phyloP scores from a whole-genome alignment of 2,113 vertebrate species.

The Pica pica region DNA sequence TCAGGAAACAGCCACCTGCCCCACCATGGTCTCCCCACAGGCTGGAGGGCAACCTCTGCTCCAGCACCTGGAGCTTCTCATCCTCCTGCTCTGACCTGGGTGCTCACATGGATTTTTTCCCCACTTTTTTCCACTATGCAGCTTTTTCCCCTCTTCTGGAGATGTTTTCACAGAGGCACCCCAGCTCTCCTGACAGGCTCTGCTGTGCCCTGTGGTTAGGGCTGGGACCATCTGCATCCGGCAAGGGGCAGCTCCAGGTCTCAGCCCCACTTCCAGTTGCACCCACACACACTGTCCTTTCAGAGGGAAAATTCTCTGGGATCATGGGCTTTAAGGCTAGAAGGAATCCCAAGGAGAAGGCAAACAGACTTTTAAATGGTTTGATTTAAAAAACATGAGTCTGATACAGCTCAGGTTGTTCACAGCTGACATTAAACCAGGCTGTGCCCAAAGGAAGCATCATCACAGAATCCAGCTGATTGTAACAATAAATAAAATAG shows the following conservation, averaged over 20 bases:
- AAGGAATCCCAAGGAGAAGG: neutral
- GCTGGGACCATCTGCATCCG: rapidly evolving
- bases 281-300: neutral
- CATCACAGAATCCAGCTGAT: neutral
- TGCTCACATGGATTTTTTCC: neutral
- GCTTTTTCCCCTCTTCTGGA: neutral
- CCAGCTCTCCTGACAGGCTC: neutral
- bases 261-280: neutral
- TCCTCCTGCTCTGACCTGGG: neutral
- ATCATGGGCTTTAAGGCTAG: neutral
- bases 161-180: rapidly evolving
- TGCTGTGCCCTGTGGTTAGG: neutral
- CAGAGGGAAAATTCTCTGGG: neutral
- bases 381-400: neutral
- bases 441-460: neutral
- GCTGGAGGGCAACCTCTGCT: neutral
- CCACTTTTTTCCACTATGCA: neutral
- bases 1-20: neutral
- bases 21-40: neutral
- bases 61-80: neutral
- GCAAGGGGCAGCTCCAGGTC: rapidly evolving
- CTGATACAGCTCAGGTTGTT: neutral
- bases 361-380: neutral
- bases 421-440: neutral
- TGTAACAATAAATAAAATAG: neutral